Evolutionary conservation across 2,797 vertebrate species (phyloP).

Genomic region (Sandelia bainsii): DNA sequence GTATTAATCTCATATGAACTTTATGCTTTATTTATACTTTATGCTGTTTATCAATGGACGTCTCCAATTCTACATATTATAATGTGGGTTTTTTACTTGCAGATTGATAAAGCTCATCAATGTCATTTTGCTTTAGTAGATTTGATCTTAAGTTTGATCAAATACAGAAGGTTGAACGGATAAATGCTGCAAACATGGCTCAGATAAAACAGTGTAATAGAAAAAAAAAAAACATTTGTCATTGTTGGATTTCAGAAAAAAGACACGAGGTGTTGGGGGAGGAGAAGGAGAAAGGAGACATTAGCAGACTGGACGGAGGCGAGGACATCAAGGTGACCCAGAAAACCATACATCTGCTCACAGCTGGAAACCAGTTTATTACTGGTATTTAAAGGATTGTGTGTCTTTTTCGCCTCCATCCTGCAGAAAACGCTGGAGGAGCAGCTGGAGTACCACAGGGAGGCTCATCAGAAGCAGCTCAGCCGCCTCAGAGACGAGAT

Average conservation of each 20-base stretch:
- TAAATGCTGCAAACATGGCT: too few species aligned
- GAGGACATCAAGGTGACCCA: slow-evolving; percentile 89
- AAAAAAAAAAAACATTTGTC: background rate
- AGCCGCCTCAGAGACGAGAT: slow-evolving; percentile 91
- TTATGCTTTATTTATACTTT: too few species aligned
- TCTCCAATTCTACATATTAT: too few species aligned
- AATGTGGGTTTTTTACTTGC: too few species aligned
- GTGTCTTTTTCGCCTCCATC: background rate
- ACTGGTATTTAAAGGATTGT: background rate
- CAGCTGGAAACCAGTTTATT: background rate
- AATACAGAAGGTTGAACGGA: too few species aligned
- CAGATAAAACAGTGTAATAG: background rate
- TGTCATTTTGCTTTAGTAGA: too few species aligned
- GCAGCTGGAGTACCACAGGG: slow-evolving; percentile 92
- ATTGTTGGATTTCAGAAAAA: slow-evolving; percentile 82
- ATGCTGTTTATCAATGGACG: too few species aligned
- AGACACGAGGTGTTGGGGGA: slow-evolving; percentile 90
- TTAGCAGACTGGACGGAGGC: slow-evolving; percentile 86
- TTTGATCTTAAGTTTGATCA: too few species aligned
- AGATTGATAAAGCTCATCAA: too few species aligned
- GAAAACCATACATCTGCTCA: background rate
- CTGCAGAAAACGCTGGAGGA: slow-evolving; percentile 79
- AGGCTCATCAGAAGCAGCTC: slow-evolving; percentile 92
- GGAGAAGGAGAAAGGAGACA: slow-evolving; percentile 91
- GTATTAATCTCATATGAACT: too few species aligned